Base-by-base conservation (phyloP, 2,888 invertebrate genomes). In the Leptinotarsa juncta region DNA sequence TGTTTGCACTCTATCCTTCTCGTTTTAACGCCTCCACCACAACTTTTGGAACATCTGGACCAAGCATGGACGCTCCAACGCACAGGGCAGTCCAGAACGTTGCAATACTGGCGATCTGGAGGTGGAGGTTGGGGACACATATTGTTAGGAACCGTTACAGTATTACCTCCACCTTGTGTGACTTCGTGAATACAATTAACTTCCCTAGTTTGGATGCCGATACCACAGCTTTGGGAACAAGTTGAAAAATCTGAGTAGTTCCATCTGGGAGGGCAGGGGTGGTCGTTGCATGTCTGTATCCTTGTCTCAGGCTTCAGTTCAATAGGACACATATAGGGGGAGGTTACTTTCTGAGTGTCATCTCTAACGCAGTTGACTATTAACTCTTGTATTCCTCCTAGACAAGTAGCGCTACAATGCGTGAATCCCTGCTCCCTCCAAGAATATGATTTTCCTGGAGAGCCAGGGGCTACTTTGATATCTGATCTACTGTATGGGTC, bases 181-280 rank as follows among this genome's bases (percentile, higher is more conserved):
- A 96, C 95, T 89, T 94, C 90, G 83, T 95, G 95, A 81, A 96
- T 94, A 86, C 97, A 97, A 70, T 92, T 93, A 70, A 97, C 97
- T 86, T 96, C 96, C 75, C 98, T 90, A 0, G 94, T 96, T 89
- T 97, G 96, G 79, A 96, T 94, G 0, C 98, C 98, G 80, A 97
- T 95, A 49, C 98, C 98, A 85, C 98, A 99, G 3, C 95, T 94
- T 86, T 96, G 96, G 23, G 96, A 95, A 88, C 98, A 99, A 23
- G 93, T 92, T 0, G 95, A 94, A 85, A 96, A 97, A 71, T 96
- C 96, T 0, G 96, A 95, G 82, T 94, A 94, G 85, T 96, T 96
- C 97, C 97, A 97, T 82, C 96, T 75, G 5, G 98, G 97, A 2
- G 97, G 97, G 85, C 99, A 99, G 0, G 98, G 96, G 77, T 96